These are phyloP conservation scores for Globodera ellingtonae DNA, from an alignment of 1,140 invertebrate genomes.

Conservation along the genomic window DNA sequence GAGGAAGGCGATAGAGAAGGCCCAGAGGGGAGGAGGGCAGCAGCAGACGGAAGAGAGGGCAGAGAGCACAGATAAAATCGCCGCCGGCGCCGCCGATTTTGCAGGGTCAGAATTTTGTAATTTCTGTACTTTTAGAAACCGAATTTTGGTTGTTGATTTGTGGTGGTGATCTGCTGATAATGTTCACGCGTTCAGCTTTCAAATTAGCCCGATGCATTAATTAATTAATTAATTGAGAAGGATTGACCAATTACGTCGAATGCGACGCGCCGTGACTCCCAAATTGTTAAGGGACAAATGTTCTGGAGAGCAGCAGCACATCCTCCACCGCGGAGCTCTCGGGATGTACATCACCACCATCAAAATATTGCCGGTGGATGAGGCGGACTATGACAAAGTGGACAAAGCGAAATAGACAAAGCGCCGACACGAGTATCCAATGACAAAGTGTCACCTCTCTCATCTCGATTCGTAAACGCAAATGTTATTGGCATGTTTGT, in stretches of 20 bases:
- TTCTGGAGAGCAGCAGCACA: neutral
- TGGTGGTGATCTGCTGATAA: too few relatives aligned
- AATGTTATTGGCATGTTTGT: too few relatives aligned
- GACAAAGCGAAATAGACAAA: neutral
- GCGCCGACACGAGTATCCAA: neutral
- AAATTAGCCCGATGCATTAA: too few relatives aligned
- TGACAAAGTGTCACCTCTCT: too few relatives aligned
- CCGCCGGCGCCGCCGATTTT: too few relatives aligned
- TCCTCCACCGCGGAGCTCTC: neutral
- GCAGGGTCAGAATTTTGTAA: neutral
- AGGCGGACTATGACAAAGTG: neutral
- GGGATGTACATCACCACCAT: slow-evolving; percentile 26
- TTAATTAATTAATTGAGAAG: too few relatives aligned
- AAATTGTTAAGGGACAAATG: neutral
- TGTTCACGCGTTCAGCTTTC: too few relatives aligned
- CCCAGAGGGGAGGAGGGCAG: neutral
- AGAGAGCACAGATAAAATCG: neutral
- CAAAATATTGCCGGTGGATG: slow-evolving; percentile 21
- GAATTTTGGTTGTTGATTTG: too few relatives aligned
- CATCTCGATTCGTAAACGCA: too few relatives aligned
- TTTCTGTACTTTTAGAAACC: too few relatives aligned
- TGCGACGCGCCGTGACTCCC: neutral
- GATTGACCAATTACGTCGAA: too few relatives aligned
- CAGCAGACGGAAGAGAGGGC: neutral
- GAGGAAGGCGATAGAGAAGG: neutral